phyloP scores from a whole-genome alignment of 1,140 invertebrate species.

The Bombyx mandarina region DNA sequence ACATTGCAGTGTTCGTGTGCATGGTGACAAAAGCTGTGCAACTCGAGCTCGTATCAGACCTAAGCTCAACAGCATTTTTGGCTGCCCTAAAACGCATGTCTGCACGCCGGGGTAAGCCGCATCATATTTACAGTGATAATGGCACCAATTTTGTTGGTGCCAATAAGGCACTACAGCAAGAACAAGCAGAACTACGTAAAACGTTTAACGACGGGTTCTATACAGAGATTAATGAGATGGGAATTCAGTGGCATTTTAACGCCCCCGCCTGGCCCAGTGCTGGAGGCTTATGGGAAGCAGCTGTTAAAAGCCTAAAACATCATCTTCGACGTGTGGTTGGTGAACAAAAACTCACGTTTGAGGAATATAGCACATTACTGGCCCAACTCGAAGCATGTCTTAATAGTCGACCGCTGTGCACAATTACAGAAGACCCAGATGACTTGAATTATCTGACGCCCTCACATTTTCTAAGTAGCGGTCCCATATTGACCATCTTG shows the following conservation, averaged over 20 bases:
- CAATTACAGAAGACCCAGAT: background rate
- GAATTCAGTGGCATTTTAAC: no score
- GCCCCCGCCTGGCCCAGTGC: no score
- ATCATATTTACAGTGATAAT: conserved; percentile 1
- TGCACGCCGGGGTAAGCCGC: background rate
- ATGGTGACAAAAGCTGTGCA: conserved; percentile 2
- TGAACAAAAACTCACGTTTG: background rate
- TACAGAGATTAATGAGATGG: background rate
- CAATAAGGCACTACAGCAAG: background rate
- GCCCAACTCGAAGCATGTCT: background rate
- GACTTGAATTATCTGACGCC: background rate
- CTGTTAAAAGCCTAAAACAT: background rate
- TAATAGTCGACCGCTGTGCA: background rate
- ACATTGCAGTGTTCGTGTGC: background rate
- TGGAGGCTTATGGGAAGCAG: background rate
- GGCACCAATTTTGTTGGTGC: background rate
- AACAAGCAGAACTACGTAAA: background rate
- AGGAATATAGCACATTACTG: background rate
- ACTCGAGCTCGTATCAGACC: background rate
- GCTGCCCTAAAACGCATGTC: background rate
- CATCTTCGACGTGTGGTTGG: background rate
- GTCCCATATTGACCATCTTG: background rate
- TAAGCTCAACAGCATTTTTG: background rate
- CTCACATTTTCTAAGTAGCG: conserved; percentile 1
- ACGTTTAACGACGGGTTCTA: background rate